phyloP scores from a whole-genome alignment of 2,797 vertebrate species.

The Artibeus jamaicensis region DNA sequence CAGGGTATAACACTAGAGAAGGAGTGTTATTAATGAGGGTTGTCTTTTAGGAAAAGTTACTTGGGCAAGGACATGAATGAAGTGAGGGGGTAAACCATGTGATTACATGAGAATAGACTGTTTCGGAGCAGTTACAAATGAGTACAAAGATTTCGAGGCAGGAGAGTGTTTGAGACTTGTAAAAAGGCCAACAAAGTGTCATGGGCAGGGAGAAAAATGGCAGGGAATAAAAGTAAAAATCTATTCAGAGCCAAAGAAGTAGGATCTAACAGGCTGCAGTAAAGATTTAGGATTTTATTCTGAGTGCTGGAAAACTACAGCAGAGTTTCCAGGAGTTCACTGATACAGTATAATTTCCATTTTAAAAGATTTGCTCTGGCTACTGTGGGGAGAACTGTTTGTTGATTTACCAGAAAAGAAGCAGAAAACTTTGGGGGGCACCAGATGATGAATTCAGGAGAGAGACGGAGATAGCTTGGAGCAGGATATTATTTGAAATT shows the following conservation, averaged over 20 bases:
- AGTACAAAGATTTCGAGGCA: neutral
- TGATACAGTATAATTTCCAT: neutral
- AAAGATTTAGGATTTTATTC: neutral
- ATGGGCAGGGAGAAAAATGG: neutral
- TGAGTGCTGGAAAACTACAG: neutral
- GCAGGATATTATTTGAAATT: neutral
- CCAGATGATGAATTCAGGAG: neutral
- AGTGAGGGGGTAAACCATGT: neutral
- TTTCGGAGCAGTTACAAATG: neutral
- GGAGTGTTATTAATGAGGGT: neutral
- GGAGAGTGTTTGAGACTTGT: neutral
- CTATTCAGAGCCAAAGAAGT: neutral
- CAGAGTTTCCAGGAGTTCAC: neutral
- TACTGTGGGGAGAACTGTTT: neutral
- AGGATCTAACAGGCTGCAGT: neutral
- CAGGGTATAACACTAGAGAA: neutral
- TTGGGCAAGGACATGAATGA: neutral
- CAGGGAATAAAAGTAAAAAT: neutral
- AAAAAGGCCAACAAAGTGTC: neutral
- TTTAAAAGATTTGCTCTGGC: neutral
- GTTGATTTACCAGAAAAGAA: neutral
- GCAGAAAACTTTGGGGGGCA: neutral
- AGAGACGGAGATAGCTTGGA: neutral
- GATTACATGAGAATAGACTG: neutral
- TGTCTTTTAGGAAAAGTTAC: neutral